Evolutionary conservation across 2,113 vertebrate genomes (phyloP).

Genomic region (Phaethon lepturus): DNA sequence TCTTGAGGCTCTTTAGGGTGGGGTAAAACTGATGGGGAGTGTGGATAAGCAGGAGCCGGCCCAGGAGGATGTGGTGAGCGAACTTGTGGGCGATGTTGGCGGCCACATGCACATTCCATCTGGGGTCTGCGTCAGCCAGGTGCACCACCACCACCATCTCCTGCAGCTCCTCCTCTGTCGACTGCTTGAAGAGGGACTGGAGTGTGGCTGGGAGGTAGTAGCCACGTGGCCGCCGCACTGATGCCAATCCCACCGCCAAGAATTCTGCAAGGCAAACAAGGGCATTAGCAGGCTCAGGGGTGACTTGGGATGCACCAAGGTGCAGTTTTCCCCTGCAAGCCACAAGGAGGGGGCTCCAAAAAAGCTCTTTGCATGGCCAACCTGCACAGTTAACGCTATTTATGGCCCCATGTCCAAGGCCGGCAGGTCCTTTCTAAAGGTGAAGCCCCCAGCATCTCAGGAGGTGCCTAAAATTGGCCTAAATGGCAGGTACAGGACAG

Average conservation of each 20-base stretch:
- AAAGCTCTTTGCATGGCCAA: not conserved
- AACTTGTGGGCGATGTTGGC: constrained; percentile 67
- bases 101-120: constrained; percentile 67
- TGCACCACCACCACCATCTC: constrained; percentile 87
- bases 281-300: not conserved
- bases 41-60: constrained; percentile 81
- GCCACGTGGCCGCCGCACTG: constrained; percentile 61
- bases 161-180: constrained; percentile 76
- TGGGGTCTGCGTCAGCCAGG: constrained; percentile 75
- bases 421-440: not conserved
- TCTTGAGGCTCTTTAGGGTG: constrained; percentile 75
- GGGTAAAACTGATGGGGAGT: constrained; percentile 70
- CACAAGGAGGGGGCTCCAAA: not conserved
- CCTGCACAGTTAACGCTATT: accelerated
- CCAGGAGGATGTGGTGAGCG: constrained; percentile 61
- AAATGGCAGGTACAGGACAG: not conserved
- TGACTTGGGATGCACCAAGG: not conserved
- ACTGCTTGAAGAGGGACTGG: constrained; percentile 82
- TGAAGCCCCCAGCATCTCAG: accelerated
- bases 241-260: constrained; percentile 81
- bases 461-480: not conserved
- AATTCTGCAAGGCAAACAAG: constrained; percentile 74
- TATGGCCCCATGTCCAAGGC: not conserved
- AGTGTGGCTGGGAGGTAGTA: constrained; percentile 82
- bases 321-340: not conserved